Evolutionary conservation across 2,797 vertebrate genomes (phyloP).

Genomic region (Aldrovandia affinis): DNA sequence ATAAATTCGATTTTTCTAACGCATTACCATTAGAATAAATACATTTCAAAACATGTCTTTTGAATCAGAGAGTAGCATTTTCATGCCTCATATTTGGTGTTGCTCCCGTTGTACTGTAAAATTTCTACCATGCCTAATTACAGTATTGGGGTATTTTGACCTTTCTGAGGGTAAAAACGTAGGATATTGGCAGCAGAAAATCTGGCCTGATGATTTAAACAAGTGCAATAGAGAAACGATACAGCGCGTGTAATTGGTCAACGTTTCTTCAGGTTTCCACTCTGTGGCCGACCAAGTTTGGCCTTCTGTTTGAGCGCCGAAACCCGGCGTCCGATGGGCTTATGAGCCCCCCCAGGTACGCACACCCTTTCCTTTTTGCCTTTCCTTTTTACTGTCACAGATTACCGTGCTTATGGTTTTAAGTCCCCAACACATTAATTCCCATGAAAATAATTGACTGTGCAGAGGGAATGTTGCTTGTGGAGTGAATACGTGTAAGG

Average conservation of each 20-base stretch:
- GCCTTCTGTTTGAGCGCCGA: slow-evolving; percentile 89
- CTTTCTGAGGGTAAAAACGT: background rate
- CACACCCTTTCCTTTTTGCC: background rate
- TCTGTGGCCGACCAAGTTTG: slow-evolving; percentile 92
- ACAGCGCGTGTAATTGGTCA: background rate
- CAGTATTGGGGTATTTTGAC: too few relatives aligned
- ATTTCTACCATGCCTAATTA: too few relatives aligned
- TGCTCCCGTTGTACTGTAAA: too few relatives aligned
- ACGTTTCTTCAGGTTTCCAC: slow-evolving; percentile 80
- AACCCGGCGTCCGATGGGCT: slow-evolving; percentile 80
- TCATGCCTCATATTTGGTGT: too few relatives aligned
- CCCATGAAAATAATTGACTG: background rate
- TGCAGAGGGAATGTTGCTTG: background rate
- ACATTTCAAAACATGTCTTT: too few relatives aligned
- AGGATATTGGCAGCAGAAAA: background rate
- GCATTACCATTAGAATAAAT: too few relatives aligned
- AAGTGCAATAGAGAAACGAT: background rate
- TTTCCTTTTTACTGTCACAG: background rate
- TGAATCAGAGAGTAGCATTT: too few relatives aligned
- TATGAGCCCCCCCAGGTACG: slow-evolving; percentile 79
- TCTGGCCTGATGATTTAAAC: background rate
- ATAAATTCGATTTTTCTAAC: too few relatives aligned
- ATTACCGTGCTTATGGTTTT: background rate
- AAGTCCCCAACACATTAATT: background rate
- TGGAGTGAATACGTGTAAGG: background rate